These are phyloP conservation scores for Notiomystis cincta DNA, from an alignment of 2,113 vertebrate species.

Conservation along the genomic window DNA sequence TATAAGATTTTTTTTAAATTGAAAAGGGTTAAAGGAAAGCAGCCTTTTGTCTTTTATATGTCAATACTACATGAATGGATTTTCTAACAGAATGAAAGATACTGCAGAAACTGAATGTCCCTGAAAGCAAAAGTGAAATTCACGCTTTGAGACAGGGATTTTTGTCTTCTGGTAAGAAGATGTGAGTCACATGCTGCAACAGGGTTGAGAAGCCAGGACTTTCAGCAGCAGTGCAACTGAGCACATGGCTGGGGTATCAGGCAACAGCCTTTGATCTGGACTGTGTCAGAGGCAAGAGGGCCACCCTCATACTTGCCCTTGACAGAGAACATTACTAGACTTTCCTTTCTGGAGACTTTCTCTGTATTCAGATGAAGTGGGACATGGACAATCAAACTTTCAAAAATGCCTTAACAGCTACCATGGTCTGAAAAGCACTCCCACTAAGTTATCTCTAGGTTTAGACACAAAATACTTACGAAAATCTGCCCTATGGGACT, in stretches of 20 bases:
- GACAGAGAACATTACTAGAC: background rate
- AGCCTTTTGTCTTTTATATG: background rate
- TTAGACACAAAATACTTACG: background rate
- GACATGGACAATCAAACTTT: background rate
- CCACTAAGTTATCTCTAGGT: background rate
- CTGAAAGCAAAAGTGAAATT: background rate
- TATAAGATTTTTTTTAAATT: background rate
- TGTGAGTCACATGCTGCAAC: fast-evolving
- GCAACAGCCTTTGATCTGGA: background rate
- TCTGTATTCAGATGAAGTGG: background rate
- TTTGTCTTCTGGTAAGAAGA: background rate
- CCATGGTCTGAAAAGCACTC: background rate
- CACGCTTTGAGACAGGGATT: background rate
- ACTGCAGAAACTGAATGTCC: background rate
- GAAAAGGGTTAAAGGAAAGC: background rate
- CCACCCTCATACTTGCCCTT: background rate
- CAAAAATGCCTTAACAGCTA: background rate
- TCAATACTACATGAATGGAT: background rate
- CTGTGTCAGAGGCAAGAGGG: background rate
- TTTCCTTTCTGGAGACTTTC: background rate
- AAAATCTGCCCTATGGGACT: background rate
- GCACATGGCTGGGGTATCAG: background rate
- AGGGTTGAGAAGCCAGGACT: background rate
- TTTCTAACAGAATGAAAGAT: background rate
- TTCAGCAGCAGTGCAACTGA: background rate